Base-by-base conservation (phyloP, 2,797 vertebrate species). In the Trichosurus vulpecula region DNA sequence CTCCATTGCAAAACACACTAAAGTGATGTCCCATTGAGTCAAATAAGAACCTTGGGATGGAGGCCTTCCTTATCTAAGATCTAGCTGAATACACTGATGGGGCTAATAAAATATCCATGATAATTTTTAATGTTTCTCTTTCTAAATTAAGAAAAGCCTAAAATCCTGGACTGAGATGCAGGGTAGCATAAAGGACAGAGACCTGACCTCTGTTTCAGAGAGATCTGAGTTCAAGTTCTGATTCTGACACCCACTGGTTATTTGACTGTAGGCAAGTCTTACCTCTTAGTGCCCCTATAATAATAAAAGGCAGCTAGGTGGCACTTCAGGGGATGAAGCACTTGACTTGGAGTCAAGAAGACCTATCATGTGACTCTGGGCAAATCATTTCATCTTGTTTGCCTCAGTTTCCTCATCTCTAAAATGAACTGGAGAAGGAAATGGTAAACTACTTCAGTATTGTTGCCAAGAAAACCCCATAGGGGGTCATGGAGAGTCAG, bases 121-220 rank as follows among this genome's bases (percentile, higher is more conserved):
- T 11, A 25, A 8, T 51, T 94, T 74, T 74, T n/a, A 1, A 87
- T n/a, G 3, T 93, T 8, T 41, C 19, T 54, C 41, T 52, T 91
- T 95, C 93, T 52, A 95, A 96, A 74, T 41, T 41, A 74, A 81
- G n/a, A 81, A 81, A 81, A 41, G 41, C 19, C 2, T 47, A 81
- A 47, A 47, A 47, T 81, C n/a, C 8, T 25, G 0, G 22, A 81
- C n/a, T 25, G n/a, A 81, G 19, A 81, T 8, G 22, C 22, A 81
- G 3, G 1, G 19, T 8, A 41, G n/a, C n/a, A 74, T n/a, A 74
- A 41, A 9, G 2, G 8, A 81, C 0, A 11, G 6, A 41, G 74
- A 25, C 2, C 2, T 81, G 74, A 30, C 74, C 9, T 81, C 19
- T 25, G 22, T 81, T 9, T 81, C 16, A 47, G 22, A 25, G 74